A percentile compares a stretch with the other conserved stretches of the same genome.
Conservation (phyloP, 2,888 invertebrate species). For the Eristalis tenax region DNA sequence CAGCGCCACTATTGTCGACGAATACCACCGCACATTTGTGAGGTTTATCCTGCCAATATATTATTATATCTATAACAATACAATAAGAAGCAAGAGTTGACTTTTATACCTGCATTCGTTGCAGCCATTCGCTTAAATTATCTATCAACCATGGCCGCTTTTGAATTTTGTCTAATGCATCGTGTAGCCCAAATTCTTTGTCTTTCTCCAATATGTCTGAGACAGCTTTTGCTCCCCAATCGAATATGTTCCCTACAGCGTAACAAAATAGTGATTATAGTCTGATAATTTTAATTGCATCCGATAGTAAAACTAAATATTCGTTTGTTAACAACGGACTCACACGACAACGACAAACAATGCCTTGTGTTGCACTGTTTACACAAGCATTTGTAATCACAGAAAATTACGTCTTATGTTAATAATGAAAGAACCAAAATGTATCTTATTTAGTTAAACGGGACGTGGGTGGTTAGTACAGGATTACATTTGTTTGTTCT, state of each 20-base stretch:
- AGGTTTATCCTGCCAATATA: slow-evolving; percentile 82
- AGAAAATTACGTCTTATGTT: background rate
- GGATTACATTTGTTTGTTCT: background rate
- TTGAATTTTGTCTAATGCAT: slow-evolving; percentile 92
- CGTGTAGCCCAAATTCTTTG: slow-evolving; percentile 88
- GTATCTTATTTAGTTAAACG: too few species aligned
- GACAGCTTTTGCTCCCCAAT: slow-evolving; percentile 97
- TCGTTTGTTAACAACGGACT: too few species aligned
- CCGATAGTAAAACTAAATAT: too few species aligned
- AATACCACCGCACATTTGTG: slow-evolving; percentile 96
- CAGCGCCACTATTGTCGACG: slow-evolving; percentile 97
- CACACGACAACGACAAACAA: too few species aligned
- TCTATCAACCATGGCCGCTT: slow-evolving; percentile 96
- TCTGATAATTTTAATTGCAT: too few species aligned
- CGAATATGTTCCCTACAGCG: slow-evolving; percentile 94
- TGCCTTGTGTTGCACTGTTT: background rate
- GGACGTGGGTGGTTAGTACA: background rate
- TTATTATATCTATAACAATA: slow-evolving; percentile 64
- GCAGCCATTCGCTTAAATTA: slow-evolving; percentile 91
- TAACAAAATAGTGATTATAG: background rate
- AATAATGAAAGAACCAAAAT: background rate
- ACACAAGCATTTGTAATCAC: background rate
- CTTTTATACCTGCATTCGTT: slow-evolving; percentile 83
- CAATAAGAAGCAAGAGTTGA: background rate
- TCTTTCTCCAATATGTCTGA: slow-evolving; percentile 90